Base-by-base conservation (phyloP, 2,888 invertebrate genomes). In the Heteromurus nitidus region DNA sequence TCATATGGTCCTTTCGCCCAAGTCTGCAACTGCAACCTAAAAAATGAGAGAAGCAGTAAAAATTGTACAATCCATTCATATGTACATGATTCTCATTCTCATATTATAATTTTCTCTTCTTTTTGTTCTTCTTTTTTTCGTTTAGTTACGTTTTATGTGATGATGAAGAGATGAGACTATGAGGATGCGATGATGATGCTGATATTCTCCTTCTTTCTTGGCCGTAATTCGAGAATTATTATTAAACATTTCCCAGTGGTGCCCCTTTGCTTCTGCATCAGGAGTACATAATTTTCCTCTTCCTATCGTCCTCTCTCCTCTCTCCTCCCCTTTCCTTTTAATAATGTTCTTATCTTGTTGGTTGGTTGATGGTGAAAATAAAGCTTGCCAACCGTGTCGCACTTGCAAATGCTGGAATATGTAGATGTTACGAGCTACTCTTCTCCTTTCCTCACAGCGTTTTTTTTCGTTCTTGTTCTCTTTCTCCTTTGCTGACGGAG, bases 211-310 rank as follows among this genome's bases (percentile, higher is more conserved):
- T 24, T 26, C 26, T 55, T 55, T 55, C 55, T 55, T 55, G 55
- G 55, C 55, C 55, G 55, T 55, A 55, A 55, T 55, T 55, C 55
- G 55, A 55, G 76, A 60, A 68, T 67, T 67, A 76, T 68, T 68
- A 67, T 76, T 68, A 68, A 76, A 68, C 68, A 74, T 65, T 67
- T 73, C 72, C 72, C 72, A 62, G 24, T 20, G 72, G 72, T 73
- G 72, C 72, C 50, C 62, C 72, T 73, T 62, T 58, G 67, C 47
- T 67, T 24, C 26, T 3, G 64, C 18, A 18, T 30, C 13, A 28
- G 47, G 64, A 42, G 18, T 36, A 42, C 31, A 64, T 47, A 22
- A 28, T 31, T 53, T 30, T 1, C 24, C 44, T 20, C 22, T n/a
- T 20, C 13, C 69, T 9, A 50, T 26, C 68, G 7, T 42, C n/a